Evolutionary conservation across 2,888 invertebrate genomes (phyloP), one percentile per base, ranked within the genome.

Genomic region (Drosophila kanekoi): DNA sequence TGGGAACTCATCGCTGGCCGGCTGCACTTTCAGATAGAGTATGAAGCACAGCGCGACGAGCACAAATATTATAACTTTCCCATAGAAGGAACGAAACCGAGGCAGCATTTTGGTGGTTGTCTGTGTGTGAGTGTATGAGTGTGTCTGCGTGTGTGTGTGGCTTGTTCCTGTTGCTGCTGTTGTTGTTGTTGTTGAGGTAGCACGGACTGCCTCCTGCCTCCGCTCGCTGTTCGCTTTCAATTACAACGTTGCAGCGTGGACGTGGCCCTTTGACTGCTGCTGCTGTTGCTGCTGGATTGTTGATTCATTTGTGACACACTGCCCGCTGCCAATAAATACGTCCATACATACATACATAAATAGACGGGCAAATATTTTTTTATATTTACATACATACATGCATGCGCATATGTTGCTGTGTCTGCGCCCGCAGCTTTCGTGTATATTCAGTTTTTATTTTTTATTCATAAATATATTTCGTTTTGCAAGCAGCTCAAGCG

Each of bases 1-100:
- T 0, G 52, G 47, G 13, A 49, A 43, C 4, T 85, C 81, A 32
- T 82, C 85, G 38, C 51, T 58, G 13, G 57, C 64, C 10, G 84
- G 73, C 60, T 82, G 89, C 35, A 92, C 91, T 81, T 91, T 92
- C 52, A 91, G 85, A 69, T 92, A 92, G 10, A 92, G 79, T 35
- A 92, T 73, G 61, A 92, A 91, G 74, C 91, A 91, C 54, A 91
- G 75, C 45, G 88, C 84, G 37, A 92, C 90, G 28, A 91, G 81
- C 33, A 85, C 77, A 63, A 92, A 91, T 62, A 92, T 87, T 45
- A 92, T 89, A 44, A 92, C 65, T 81, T 92, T 92, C 64, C 92
- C 91, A 69, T 92, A 92, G 65, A 92, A 90, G 77, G 92, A 92
- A 80, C 92, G 92, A 69, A 91, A 89, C 81, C 92, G 90, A 78